Conservation (phyloP, 2,113 vertebrate species). For the Excalfactoria chinensis region DNA sequence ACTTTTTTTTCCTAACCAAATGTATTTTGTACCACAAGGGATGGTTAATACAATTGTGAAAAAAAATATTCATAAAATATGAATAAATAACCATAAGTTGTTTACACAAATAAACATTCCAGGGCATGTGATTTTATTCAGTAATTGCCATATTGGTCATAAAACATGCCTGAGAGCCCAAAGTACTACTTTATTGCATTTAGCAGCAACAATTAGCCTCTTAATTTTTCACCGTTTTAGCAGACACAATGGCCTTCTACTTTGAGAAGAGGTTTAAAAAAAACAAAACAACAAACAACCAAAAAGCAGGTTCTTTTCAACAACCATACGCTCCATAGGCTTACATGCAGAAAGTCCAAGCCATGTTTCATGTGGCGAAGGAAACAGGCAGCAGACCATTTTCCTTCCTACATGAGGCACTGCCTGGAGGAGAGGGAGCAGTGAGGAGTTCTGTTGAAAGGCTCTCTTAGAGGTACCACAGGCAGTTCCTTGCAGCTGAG, state of each 20-base stretch:
- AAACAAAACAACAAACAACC: not conserved
- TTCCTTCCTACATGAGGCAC: not conserved
- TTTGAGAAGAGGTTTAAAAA: not conserved
- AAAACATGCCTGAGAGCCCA: slow-evolving; percentile 14
- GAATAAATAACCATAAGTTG: slow-evolving; percentile 35
- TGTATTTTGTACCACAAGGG: not conserved
- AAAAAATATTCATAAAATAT: not conserved
- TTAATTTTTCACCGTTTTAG: not conserved
- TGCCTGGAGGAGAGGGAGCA: not conserved
- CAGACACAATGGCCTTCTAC: not conserved
- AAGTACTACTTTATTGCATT: slow-evolving; percentile 36
- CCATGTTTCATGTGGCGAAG: not conserved
- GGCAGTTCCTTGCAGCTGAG: slow-evolving; percentile 34
- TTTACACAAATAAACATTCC: slow-evolving; percentile 28
- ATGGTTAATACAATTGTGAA: not conserved
- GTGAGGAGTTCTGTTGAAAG: not conserved
- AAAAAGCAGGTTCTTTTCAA: not conserved
- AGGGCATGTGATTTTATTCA: slow-evolving; percentile 23
- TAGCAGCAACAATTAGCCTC: slow-evolving; percentile 18
- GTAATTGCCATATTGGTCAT: slow-evolving; percentile 26
- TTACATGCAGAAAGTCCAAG: not conserved
- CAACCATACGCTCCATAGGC: not conserved
- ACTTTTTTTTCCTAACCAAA: not conserved
- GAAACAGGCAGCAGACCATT: not conserved
- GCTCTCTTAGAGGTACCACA: not conserved